These are phyloP conservation scores for Sebastes hubbsi DNA, from an alignment of 2,797 vertebrate species.

Conservation along the genomic window DNA sequence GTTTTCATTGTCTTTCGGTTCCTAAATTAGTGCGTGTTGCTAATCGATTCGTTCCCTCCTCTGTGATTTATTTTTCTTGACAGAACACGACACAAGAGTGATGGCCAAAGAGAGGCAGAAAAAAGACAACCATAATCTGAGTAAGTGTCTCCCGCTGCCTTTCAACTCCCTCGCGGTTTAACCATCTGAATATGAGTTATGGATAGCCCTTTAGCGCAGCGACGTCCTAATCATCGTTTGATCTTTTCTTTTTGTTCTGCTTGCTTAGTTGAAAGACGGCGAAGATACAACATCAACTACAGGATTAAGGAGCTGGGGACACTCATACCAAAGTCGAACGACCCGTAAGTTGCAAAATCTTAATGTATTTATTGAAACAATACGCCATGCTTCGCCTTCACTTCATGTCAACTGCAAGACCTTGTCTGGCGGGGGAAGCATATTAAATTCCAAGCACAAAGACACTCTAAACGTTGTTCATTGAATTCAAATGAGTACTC, in stretches of 20 bases:
- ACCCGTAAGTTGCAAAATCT: slow-evolving; percentile 90
- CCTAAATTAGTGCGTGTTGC: slow-evolving; percentile 54
- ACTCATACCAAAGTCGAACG: slow-evolving; percentile 98
- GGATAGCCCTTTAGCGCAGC: background rate
- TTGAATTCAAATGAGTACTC: slow-evolving; percentile 71
- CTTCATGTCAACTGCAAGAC: slow-evolving; percentile 26
- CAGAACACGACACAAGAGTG: slow-evolving; percentile 92
- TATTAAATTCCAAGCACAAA: slow-evolving; percentile 61
- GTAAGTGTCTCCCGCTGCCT: slow-evolving; percentile 81
- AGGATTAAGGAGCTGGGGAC: slow-evolving; percentile 99
- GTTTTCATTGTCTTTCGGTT: slow-evolving; percentile 50
- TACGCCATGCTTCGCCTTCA: background rate
- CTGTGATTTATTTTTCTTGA: slow-evolving; percentile 54
- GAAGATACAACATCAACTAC: slow-evolving; percentile 99
- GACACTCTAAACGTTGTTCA: slow-evolving; percentile 52
- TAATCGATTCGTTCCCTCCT: slow-evolving; percentile 67
- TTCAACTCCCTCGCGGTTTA: slow-evolving; percentile 18
- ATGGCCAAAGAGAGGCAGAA: slow-evolving; percentile 98
- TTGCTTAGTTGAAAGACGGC: slow-evolving; percentile 93
- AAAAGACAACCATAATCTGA: slow-evolving; percentile 99
- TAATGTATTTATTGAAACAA: slow-evolving; percentile 42
- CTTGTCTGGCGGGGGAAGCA: slow-evolving; percentile 9
- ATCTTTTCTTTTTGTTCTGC: background rate
- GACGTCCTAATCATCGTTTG: slow-evolving; percentile 8
- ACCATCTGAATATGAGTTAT: slow-evolving; percentile 2